Conservation (phyloP, 2,113 vertebrate species). For the Thamnaconus septentrionalis region DNA sequence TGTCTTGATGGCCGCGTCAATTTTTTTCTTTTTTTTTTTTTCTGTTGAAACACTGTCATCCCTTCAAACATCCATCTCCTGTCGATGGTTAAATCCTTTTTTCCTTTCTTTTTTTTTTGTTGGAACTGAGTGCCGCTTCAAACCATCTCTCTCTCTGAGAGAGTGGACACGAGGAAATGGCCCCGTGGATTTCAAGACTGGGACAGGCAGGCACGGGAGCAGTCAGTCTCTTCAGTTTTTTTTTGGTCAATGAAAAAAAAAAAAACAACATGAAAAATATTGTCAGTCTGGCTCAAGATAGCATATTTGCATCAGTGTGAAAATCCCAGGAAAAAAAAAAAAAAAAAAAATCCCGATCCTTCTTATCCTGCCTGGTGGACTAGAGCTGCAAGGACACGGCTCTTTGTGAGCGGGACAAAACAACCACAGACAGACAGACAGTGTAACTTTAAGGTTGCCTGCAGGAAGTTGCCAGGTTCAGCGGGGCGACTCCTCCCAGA, state of each 20-base stretch:
- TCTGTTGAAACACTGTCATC: background rate
- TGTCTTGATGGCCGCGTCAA: too few relatives aligned
- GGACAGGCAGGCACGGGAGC: too few relatives aligned
- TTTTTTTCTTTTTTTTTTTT: background rate
- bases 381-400: too few relatives aligned
- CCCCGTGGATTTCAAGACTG: too few relatives aligned
- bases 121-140: constrained; percentile 10
- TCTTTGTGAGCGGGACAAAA: too few relatives aligned
- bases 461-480: constrained; percentile 13
- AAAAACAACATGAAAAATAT: too few relatives aligned
- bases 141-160: constrained; percentile 14
- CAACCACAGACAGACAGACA: background rate
- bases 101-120: background rate
- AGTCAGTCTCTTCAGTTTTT: too few relatives aligned
- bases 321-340: too few relatives aligned
- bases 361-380: too few relatives aligned
- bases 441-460: constrained; percentile 5
- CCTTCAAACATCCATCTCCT: too few relatives aligned
- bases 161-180: background rate
- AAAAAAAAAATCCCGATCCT: too few relatives aligned
- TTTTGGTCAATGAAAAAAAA: too few relatives aligned
- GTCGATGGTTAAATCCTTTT: background rate
- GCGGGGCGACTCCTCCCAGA: constrained; percentile 35
- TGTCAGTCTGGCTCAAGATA: background rate
- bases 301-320: background rate